phyloP scores from a whole-genome alignment of 2,888 invertebrate genomes.

The Allolobophora icterica region DNA sequence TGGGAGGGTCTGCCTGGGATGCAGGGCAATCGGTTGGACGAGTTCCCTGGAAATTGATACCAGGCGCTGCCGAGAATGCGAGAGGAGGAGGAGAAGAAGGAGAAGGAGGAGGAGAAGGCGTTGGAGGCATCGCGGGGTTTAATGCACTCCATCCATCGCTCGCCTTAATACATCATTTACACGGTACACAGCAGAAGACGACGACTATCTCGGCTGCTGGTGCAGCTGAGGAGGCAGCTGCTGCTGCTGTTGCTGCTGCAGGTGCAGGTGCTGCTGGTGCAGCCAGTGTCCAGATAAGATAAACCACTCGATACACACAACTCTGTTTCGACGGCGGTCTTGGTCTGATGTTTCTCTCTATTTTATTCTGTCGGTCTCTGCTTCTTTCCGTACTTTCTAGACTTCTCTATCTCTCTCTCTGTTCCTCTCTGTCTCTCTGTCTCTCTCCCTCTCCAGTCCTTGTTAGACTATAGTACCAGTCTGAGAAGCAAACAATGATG shows the following conservation, averaged over 20 bases:
- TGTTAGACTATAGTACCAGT: too few relatives aligned
- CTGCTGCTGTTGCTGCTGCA: not conserved
- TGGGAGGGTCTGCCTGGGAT: not conserved
- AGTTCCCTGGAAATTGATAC: slow-evolving; percentile 1
- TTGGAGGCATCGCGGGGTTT: not conserved
- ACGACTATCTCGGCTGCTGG: too few relatives aligned
- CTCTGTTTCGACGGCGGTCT: not conserved
- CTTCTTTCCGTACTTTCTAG: not conserved
- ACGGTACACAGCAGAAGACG: not conserved
- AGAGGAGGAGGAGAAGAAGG: too few relatives aligned
- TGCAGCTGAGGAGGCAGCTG: too few relatives aligned
- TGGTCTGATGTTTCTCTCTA: not conserved
- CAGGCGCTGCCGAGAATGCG: not conserved
- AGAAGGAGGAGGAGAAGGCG: too few relatives aligned
- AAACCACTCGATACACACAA: not conserved
- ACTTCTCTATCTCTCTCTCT: not conserved
- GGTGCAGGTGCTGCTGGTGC: not conserved
- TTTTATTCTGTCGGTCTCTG: not conserved
- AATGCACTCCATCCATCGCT: not conserved
- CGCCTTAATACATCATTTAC: not conserved
- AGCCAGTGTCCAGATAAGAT: not conserved
- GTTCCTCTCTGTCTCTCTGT: not conserved
- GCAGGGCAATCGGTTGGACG: not conserved
- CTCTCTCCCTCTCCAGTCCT: too few relatives aligned
- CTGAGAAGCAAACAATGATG: not conserved